phyloP scores from a whole-genome alignment of 1,140 invertebrate genomes.

The Trachymyrmex septentrionalis region DNA sequence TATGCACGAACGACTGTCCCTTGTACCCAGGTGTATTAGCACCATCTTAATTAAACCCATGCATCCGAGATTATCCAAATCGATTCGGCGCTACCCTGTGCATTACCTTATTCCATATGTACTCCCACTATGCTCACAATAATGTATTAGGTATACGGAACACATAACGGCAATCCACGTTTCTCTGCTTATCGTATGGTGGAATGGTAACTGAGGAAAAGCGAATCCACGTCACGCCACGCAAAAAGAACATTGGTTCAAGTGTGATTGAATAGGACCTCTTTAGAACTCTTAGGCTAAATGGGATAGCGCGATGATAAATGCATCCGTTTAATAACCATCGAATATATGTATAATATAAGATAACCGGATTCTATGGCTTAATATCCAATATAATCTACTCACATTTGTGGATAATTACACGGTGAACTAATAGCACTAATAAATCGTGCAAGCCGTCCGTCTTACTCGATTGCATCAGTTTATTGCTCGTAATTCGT shows the following conservation, averaged over 20 bases:
- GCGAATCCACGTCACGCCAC: neutral
- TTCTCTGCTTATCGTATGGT: neutral
- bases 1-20: conserved; percentile 32
- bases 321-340: neutral
- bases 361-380: too few species aligned
- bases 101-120: conserved; percentile 19
- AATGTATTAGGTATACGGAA: conserved; percentile 35
- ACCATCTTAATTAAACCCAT: conserved; percentile 65
- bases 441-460: too few species aligned
- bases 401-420: too few species aligned
- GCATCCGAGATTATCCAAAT: conserved; percentile 38
- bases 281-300: neutral
- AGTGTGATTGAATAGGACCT: neutral
- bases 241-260: conserved; percentile 17
- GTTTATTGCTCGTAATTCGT: too few species aligned
- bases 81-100: conserved; percentile 8
- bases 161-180: neutral
- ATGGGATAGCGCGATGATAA: neutral
- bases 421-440: too few species aligned
- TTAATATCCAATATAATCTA: too few species aligned
- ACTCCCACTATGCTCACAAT: conserved; percentile 23
- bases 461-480: too few species aligned
- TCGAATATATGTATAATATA: too few species aligned
- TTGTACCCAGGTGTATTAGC: conserved; percentile 58
- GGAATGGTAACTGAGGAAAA: neutral